phyloP scores from a whole-genome alignment of 2,113 vertebrate genomes.

The Megaleporinus macrocephalus region DNA sequence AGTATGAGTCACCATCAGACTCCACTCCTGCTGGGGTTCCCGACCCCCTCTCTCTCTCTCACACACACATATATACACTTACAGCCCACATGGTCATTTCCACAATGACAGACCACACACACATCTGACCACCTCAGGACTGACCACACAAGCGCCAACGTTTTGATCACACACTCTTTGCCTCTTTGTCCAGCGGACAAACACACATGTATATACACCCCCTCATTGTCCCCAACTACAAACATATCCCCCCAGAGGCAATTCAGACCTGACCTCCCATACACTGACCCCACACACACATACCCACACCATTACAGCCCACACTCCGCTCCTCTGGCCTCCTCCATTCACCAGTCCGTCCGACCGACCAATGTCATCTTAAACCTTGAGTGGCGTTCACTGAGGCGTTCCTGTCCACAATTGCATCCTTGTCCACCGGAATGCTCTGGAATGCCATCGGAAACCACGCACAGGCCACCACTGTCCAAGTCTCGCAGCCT shows the following conservation, averaged over 20 bases:
- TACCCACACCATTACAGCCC: slow-evolving; percentile 9
- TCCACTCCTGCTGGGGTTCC: slow-evolving; percentile 30
- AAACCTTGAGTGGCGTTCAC: slow-evolving; percentile 24
- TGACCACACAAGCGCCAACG: slow-evolving; percentile 44
- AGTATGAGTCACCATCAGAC: slow-evolving; percentile 36
- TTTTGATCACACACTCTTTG: slow-evolving; percentile 27
- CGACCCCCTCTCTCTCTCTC: neutral
- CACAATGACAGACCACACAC: slow-evolving; percentile 48
- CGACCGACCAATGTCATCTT: slow-evolving; percentile 28
- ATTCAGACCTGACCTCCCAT: slow-evolving; percentile 3
- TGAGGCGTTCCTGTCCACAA: slow-evolving; percentile 38
- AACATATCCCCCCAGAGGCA: slow-evolving; percentile 4
- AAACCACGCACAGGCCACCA: neutral
- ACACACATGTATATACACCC: slow-evolving; percentile 32
- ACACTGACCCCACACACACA: slow-evolving; percentile 15
- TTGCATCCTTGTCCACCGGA: slow-evolving; percentile 36
- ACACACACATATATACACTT: slow-evolving; percentile 31
- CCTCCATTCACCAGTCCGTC: slow-evolving; percentile 9
- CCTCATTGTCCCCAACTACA: slow-evolving; percentile 9
- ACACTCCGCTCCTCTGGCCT: neutral
- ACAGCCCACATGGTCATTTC: slow-evolving; percentile 33
- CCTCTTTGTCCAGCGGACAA: slow-evolving; percentile 32
- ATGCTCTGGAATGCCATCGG: slow-evolving; percentile 38
- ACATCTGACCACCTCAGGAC: slow-evolving; percentile 25
- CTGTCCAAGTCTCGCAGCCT: slow-evolving; percentile 2